Evolutionary conservation across 2,797 vertebrate genomes (phyloP).

Genomic region (Gallinago stenura): DNA sequence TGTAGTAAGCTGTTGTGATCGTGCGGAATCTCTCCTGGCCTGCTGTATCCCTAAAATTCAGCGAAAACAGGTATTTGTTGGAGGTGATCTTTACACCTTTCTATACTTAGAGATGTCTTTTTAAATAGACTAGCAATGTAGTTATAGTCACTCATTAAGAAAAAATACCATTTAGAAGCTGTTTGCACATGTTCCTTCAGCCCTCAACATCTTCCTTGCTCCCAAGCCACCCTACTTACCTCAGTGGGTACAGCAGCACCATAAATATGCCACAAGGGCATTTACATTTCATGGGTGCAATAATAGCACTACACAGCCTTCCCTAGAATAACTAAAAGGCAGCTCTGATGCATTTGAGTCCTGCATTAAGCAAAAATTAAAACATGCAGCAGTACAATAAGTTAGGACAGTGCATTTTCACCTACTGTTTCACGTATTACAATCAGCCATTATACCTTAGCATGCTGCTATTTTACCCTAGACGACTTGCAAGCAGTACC

Average conservation of each 20-base stretch:
- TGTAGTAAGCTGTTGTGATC: conserved; percentile 97
- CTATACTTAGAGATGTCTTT: not conserved
- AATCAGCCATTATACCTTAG: not conserved
- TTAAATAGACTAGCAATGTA: not conserved
- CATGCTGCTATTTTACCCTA: not conserved
- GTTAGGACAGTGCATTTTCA: not conserved
- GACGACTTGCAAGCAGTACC: not conserved
- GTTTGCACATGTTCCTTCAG: not conserved
- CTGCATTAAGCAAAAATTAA: not conserved
- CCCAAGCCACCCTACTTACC: not conserved
- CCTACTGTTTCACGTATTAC: not conserved
- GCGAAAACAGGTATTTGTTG: not conserved
- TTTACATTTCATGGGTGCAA: not conserved
- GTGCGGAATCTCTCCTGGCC: conserved; percentile 98
- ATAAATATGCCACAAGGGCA: not conserved
- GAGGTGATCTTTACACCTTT: not conserved
- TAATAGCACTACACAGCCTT: not conserved
- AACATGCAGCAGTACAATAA: not conserved
- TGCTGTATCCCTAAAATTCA: conserved; percentile 90
- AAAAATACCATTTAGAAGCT: not conserved
- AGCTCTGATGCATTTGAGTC: not conserved
- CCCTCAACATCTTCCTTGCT: not conserved
- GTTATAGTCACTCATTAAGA: not conserved
- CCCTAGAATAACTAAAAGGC: not conserved
- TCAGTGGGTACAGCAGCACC: not conserved